Conservation (phyloP, 2,113 vertebrate genomes). For the Herpetotheres cachinnans region DNA sequence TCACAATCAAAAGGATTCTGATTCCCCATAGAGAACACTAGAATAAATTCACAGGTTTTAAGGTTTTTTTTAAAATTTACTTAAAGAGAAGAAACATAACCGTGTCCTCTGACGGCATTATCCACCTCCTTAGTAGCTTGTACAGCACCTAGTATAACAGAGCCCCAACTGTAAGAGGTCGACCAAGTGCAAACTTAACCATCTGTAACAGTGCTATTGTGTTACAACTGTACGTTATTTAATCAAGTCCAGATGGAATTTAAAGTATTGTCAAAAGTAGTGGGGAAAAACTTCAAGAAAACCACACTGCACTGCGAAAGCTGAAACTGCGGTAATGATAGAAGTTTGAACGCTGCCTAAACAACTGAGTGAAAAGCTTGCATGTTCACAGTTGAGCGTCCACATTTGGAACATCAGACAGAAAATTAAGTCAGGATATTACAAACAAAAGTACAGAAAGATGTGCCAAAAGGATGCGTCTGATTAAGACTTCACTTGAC, state of each 20-base stretch:
- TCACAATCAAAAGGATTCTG: background rate
- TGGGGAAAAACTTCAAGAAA: background rate
- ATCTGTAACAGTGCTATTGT: background rate
- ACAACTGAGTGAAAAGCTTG: background rate
- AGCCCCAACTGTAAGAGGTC: background rate
- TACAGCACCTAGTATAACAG: background rate
- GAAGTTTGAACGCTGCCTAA: background rate
- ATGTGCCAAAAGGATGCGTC: background rate
- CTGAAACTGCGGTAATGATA: background rate
- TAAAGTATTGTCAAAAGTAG: background rate
- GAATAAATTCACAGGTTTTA: background rate
- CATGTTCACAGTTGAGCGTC: background rate
- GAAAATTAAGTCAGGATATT: constrained; percentile 18
- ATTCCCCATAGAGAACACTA: background rate
- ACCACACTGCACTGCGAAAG: background rate
- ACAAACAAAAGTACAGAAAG: constrained; percentile 9
- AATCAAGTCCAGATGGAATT: constrained; percentile 13
- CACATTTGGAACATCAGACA: background rate
- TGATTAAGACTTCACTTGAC: background rate
- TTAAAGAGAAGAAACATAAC: background rate
- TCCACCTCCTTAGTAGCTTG: background rate
- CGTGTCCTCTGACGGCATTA: background rate
- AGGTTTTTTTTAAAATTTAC: background rate
- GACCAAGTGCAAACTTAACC: background rate
- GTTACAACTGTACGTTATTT: background rate